Evolutionary conservation across 2,888 invertebrate genomes (phyloP).

Genomic region (Spodoptera picta): DNA sequence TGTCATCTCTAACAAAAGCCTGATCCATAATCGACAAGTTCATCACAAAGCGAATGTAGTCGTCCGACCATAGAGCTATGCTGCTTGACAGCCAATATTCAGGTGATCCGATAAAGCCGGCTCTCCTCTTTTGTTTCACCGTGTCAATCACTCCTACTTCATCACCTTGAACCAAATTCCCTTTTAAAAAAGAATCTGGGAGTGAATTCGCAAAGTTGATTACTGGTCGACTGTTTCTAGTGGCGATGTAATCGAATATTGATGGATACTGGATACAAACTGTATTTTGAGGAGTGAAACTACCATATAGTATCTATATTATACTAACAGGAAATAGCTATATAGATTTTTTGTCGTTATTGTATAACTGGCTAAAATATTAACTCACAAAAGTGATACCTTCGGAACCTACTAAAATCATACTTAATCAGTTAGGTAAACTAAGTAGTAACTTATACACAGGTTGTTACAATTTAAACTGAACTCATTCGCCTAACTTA

Average conservation of each 20-base stretch:
- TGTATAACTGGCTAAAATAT: no score
- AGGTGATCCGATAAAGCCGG: slow-evolving; percentile 30
- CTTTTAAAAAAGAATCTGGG: slow-evolving; percentile 21
- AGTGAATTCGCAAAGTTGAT: slow-evolving; percentile 26
- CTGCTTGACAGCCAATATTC: slow-evolving; percentile 37
- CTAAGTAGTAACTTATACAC: slow-evolving; percentile 5
- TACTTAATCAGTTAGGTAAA: not conserved
- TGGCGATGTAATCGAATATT: slow-evolving; percentile 24
- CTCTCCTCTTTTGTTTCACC: slow-evolving; percentile 38
- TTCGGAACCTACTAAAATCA: not conserved
- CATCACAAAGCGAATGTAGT: slow-evolving; percentile 14
- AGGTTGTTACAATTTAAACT: slow-evolving; percentile 4
- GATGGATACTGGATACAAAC: not conserved
- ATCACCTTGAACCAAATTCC: slow-evolving; percentile 30
- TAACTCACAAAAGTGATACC: no score
- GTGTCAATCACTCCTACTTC: slow-evolving; percentile 50
- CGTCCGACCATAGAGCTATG: slow-evolving; percentile 9
- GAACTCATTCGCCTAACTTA: slow-evolving; percentile 17
- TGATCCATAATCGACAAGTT: not conserved
- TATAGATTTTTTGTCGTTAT: no score
- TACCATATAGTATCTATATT: no score
- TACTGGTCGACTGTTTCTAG: slow-evolving; percentile 14
- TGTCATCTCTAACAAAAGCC: not conserved
- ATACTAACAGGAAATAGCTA: no score
- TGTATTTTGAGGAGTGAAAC: no score